Conservation (phyloP, 2,888 invertebrate species). For the Stenurella melanura region DNA sequence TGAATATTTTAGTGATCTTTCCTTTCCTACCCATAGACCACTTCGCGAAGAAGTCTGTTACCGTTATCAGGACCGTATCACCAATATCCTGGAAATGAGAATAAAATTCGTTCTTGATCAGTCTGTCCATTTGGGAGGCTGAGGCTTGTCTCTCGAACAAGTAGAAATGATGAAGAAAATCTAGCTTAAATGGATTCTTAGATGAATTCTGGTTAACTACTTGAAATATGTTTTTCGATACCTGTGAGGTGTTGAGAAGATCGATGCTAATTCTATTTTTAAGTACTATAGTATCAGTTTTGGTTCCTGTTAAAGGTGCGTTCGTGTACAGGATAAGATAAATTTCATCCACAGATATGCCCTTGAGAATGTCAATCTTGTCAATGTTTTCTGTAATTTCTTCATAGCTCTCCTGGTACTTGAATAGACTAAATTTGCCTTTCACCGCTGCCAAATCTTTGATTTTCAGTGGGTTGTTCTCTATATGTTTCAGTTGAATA, state of each 20-base stretch:
- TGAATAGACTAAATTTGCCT: conserved; percentile 8
- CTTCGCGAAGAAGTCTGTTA: conserved; percentile 33
- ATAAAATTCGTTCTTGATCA: conserved; percentile 27
- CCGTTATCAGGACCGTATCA: conserved; percentile 17
- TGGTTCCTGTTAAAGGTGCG: not conserved
- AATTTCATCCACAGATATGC: conserved; percentile 10
- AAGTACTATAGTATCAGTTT: not conserved
- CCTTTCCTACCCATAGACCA: conserved; percentile 31
- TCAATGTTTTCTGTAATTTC: conserved; percentile 26
- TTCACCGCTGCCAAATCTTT: not conserved
- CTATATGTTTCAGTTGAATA: conserved; percentile 1
- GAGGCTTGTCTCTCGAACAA: conserved; percentile 29
- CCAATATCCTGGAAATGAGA: conserved; percentile 27
- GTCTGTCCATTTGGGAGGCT: conserved; percentile 4
- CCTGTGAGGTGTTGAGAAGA: conserved; percentile 24
- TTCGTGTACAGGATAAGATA: conserved; percentile 25
- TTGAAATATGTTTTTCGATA: not conserved
- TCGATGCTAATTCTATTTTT: conserved; percentile 5
- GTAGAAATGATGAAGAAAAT: conserved; percentile 16
- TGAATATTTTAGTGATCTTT: conserved; percentile 18
- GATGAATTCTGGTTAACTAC: conserved; percentile 14
- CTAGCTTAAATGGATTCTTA: not conserved
- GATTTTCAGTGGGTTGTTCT: not conserved
- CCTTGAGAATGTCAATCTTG: conserved; percentile 5
- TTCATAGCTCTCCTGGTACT: conserved; percentile 26